Evolutionary conservation across 2,797 vertebrate genomes (phyloP), one percentile per base, ranked within the genome.

Genomic region (Babyrousa celebensis): DNA sequence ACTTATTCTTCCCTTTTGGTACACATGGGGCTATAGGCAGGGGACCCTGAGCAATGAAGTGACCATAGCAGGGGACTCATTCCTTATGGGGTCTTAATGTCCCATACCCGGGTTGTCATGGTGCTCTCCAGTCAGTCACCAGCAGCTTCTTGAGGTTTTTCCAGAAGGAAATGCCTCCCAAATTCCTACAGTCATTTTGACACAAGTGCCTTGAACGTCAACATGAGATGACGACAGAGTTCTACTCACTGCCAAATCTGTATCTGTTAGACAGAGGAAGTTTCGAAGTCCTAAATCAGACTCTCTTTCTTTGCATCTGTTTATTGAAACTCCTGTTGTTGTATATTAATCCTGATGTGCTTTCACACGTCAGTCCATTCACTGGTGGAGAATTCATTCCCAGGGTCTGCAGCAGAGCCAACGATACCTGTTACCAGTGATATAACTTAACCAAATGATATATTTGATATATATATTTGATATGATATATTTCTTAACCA

Each of bases 311-410:
- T 68, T 85, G 4, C 60, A 94, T 56, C 52, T 68, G 9, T 91
- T 95, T 89, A 79, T 79, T 58, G 63, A 91, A 95, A 86, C 65
- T 60, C 80, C 63, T 77, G 52, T 80, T 70, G 40, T 52, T 95
- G 29, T 85, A 0, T 72, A 43, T 89, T 87, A 82, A 89, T 74
- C 65, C 67, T 72, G 67, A 74, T 60, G 71, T 88, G 54, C 25
- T 95, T 96, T 92, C 52, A 82, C 71, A 93, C 20, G 25, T 56
- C 54, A 89, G 1, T 27, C 43, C 18, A 12, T 67, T 52, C n/a
- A 21, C 20, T 63, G 18, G 21, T 78, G 27, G 56, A 84, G 78
- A 95, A 70, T 77, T 94, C 43, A 25, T 87, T 94, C 20, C 43
- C 40, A 70, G 29, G 18, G 2, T 56, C 88, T 92, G 15, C 32